Conservation (phyloP, 2,113 vertebrate genomes). For the Nanorana parkeri region DNA sequence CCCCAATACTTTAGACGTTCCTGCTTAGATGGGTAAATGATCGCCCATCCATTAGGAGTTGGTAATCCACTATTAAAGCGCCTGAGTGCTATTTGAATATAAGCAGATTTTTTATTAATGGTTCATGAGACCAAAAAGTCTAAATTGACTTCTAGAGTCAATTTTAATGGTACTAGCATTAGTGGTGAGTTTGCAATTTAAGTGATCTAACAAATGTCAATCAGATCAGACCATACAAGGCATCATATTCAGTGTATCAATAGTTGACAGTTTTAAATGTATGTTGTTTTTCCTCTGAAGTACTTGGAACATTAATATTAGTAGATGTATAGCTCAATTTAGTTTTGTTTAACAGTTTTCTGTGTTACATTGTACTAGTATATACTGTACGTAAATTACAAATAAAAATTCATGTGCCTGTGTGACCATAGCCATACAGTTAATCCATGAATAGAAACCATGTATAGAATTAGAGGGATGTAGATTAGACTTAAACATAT, state of each 20-base stretch:
- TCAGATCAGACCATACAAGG: slow-evolving; percentile 12
- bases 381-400: no score
- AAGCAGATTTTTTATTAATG: slow-evolving; percentile 84
- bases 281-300: no score
- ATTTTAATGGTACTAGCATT: slow-evolving; percentile 59
- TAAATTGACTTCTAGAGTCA: slow-evolving; percentile 67
- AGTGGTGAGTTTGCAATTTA: slow-evolving; percentile 19
- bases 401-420: no score
- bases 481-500: no score
- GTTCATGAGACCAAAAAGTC: slow-evolving; percentile 71
- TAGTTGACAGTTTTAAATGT: no score
- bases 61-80: slow-evolving; percentile 77
- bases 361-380: no score
- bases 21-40: slow-evolving; percentile 67
- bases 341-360: no score
- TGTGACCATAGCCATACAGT: no score
- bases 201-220: slow-evolving; percentile 16
- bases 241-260: neutral
- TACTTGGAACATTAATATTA: no score
- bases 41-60: slow-evolving; percentile 74
- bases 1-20: slow-evolving; percentile 65
- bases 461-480: no score
- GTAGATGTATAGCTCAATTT: no score
- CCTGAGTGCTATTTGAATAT: slow-evolving; percentile 74
- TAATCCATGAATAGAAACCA: no score